Evolutionary conservation across 2,113 vertebrate genomes (phyloP), one percentile per base, ranked within the genome.

Genomic region (Lasiurus cinereus): DNA sequence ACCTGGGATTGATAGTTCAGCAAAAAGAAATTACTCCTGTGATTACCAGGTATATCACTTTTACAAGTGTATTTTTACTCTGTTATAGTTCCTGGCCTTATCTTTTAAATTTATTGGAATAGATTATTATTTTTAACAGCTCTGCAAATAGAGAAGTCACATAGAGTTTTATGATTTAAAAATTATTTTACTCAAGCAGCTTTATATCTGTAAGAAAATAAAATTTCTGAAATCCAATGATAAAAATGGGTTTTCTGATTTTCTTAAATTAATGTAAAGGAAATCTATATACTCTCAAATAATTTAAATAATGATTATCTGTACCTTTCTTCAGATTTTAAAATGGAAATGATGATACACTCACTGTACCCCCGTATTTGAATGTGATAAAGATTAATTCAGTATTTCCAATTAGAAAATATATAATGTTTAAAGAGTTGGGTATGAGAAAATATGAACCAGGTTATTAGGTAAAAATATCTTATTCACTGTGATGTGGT

Each of bases 41-140:
- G 92, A 87, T 90, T 93, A 94, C 36, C 14, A 93, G n/a, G 74
- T 92, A 93, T 83, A 95, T 96, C 78, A 95, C 74, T 94, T 97
- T 95, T 94, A 96, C 14, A 91, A 91, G 48, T 64, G 10, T 83
- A 84, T 79, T 96, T 97, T 96, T 90, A 89, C 93, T 95, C 89
- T 80, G 62, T 73, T 96, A 48, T 62, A 69, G 84, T 96, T 93
- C 39, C 72, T 89, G 87, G 18, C 46, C 76, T 94, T 90, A 93
- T 95, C 29, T 96, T 73, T 83, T 84, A 89, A 86, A 89, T 96
- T 93, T 93, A 67, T 84, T 93, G 43, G 11, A 59, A 19, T 82
- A 87, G 62, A 95, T 94, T 86, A 88, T 95, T 91, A 94, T 79
- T 97, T 95, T 93, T 94, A 96, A 80, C 43, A 95, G 52, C 46